Conservation (phyloP, 2,797 vertebrate genomes). For the Selene dorsalis region DNA sequence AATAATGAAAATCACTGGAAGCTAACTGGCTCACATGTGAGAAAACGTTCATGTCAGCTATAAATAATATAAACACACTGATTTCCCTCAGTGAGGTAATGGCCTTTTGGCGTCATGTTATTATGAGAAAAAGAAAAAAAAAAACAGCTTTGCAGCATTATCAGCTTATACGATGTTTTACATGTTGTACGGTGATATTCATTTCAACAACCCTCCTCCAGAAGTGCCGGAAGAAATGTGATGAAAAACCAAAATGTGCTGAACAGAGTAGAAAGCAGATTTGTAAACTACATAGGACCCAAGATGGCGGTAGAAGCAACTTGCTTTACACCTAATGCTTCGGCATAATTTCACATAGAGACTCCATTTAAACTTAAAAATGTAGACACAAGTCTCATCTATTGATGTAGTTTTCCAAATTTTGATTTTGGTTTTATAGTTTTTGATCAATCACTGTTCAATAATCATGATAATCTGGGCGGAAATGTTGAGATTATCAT, state of each 20-base stretch:
- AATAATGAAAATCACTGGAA: constrained; percentile 46
- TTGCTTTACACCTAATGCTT: no score
- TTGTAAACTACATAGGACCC: no score
- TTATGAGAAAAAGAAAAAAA: constrained; percentile 31
- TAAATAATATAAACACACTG: constrained; percentile 26
- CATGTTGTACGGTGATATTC: constrained; percentile 2
- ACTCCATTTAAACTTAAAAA: no score
- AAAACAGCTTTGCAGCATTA: neutral
- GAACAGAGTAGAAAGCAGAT: constrained; percentile 13
- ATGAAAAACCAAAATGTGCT: constrained; percentile 25
- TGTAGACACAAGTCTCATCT: no score
- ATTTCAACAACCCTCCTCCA: constrained; percentile 17
- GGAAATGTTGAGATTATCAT: no score
- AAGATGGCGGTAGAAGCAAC: no score
- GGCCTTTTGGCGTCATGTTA: constrained; percentile 9
- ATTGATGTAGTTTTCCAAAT: no score
- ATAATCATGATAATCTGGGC: no score
- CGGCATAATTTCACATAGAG: no score
- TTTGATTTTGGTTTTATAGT: no score
- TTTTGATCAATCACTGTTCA: no score
- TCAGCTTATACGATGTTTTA: constrained; percentile 5
- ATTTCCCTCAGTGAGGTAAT: constrained; percentile 1
- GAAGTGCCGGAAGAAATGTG: constrained; percentile 1
- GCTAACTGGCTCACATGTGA: constrained; percentile 7
- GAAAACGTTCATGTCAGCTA: constrained; percentile 32